Evolutionary conservation across 2,113 vertebrate genomes (phyloP), one percentile per base, ranked within the genome.

Genomic region (Urocitellus parryii): DNA sequence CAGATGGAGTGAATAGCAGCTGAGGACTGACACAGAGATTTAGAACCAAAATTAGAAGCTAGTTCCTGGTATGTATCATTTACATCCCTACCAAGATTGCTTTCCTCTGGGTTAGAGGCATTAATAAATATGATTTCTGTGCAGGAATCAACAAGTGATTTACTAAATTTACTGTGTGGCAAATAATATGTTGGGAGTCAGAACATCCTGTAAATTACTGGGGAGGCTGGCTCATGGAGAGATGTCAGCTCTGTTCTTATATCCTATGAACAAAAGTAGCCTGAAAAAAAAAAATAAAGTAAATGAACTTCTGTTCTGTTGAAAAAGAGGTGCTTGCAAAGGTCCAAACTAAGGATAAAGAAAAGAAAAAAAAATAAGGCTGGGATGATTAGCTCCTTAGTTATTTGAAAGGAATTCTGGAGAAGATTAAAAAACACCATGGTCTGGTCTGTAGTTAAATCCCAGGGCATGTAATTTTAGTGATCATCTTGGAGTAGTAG

Each of bases 331-430:
- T 56, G 2, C 39, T 95, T 92, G 3, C 13, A 70, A 95, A 96
- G 51, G 25, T 17, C 81, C 63, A 53, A 81, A 85, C 77, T 67
- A 68, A 78, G 90, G 53, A 84, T 70, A 67, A 87, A 68, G 20
- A 13, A 93, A 88, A 74, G 89, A 88, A 79, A 27, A 79, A 27
- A 63, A 93, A 42, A 27, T 0, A 87, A 39, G 72, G 22, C n/a
- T 56, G n/a, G 42, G 16, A 65, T 86, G 91, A 96, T 97, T 94
- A 88, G 48, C 27, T 95, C 48, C 74, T 95, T 82, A 86, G 68
- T 88, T 96, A 97, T 96, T 97, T 95, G 73, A 53, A 86, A 93
- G 86, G 45, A 96, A 97, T 96, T 97, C 91, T 70, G 92, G 56
- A 74, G 88, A 97, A 97, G 87, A 96, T 98, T 88, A 91, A 88